A percentile compares a stretch with the other conserved stretches of the same genome.
phyloP scores from a whole-genome alignment of 2,113 vertebrate species.

The Tyrannus savana region DNA sequence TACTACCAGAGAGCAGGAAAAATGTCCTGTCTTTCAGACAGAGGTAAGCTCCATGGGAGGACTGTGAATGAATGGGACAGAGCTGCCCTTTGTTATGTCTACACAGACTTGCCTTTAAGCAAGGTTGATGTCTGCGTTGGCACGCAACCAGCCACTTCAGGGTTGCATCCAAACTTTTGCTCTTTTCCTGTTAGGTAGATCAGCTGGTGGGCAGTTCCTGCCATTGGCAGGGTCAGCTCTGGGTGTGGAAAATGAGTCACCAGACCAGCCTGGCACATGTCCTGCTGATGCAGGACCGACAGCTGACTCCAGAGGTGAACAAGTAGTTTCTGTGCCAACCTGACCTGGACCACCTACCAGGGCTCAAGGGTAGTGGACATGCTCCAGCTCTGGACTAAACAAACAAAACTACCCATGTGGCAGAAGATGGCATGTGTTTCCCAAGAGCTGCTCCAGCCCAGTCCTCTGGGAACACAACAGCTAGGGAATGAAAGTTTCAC shows the following conservation, averaged over 20 bases:
- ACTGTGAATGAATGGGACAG: background rate
- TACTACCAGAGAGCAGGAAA: background rate
- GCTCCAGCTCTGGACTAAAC: background rate
- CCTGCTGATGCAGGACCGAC: fast-evolving
- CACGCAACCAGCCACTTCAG: background rate
- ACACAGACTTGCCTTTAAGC: background rate
- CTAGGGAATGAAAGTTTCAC: background rate
- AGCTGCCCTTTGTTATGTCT: background rate
- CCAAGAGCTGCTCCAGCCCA: background rate
- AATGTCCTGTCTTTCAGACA: background rate
- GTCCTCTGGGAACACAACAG: background rate
- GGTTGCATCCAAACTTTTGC: background rate
- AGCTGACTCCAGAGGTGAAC: background rate
- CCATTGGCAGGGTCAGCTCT: background rate
- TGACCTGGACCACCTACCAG: fast-evolving
- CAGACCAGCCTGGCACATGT: background rate
- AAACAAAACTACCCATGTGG: background rate
- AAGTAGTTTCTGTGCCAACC: background rate
- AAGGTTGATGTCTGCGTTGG: background rate
- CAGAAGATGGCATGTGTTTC: background rate
- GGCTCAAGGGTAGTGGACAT: background rate
- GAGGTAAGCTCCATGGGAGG: background rate
- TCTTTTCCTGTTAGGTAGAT: fast-evolving
- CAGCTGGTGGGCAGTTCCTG: background rate
- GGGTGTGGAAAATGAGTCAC: background rate